phyloP scores from a whole-genome alignment of 2,113 vertebrate species.

The Corythaixoides concolor region DNA sequence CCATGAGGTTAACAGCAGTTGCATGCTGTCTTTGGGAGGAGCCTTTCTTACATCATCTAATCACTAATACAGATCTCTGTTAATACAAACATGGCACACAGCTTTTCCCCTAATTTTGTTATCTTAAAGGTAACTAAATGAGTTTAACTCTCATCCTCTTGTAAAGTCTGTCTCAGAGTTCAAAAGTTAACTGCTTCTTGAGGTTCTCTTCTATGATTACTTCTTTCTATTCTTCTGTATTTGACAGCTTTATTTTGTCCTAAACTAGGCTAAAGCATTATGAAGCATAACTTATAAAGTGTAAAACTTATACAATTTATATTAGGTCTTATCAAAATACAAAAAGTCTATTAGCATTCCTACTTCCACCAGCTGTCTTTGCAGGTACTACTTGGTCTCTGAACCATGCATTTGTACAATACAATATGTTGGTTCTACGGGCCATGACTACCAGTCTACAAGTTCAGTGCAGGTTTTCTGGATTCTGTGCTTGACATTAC shows the following conservation, averaged over 20 bases:
- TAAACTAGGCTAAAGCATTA: background rate
- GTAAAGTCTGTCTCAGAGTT: background rate
- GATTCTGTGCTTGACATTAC: background rate
- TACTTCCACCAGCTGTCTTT: background rate
- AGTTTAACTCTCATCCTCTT: background rate
- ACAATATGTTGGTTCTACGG: accelerated
- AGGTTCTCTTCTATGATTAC: background rate
- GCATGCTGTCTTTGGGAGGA: background rate
- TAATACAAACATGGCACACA: background rate
- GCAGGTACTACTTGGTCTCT: background rate
- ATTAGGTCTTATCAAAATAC: too few relatives aligned
- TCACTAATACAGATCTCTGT: background rate
- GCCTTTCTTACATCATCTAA: background rate
- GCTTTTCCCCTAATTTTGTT: background rate
- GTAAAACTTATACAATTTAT: background rate
- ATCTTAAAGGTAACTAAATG: background rate
- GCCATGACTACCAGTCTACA: background rate
- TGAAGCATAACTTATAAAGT: background rate
- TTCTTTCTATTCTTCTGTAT: background rate
- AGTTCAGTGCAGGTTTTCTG: background rate
- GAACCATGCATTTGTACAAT: too few relatives aligned
- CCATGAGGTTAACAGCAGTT: background rate
- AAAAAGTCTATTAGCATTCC: background rate
- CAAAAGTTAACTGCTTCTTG: background rate
- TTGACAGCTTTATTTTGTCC: background rate